Percentiles rank a stretch among this genome's conserved stretches.
Evolutionary conservation across 1,140 invertebrate species (phyloP).

Genomic region (Bicyclus anynana): DNA sequence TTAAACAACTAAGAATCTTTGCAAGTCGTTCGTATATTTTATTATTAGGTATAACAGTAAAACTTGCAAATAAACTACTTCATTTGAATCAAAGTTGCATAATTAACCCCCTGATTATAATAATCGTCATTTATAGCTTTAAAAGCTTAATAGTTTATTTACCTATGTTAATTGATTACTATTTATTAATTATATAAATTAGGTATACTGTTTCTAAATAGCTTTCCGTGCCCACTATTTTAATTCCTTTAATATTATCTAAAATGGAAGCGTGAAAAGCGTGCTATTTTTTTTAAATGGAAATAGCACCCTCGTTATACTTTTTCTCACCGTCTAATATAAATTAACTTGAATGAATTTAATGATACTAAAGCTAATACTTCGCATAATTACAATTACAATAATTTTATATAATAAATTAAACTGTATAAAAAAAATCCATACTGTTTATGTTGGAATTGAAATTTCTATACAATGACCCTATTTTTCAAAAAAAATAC

Average conservation of each 20-base stretch:
- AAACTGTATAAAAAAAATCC: no score
- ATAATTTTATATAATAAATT: background rate
- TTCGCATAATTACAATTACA: background rate
- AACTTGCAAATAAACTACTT: no score
- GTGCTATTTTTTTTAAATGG: conserved; percentile 15
- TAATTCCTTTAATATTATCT: conserved; percentile 10
- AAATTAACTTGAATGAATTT: conserved; percentile 2
- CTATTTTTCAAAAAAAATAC: no score
- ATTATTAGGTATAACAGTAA: no score
- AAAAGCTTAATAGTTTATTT: background rate
- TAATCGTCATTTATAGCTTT: background rate
- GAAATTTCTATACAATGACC: no score
- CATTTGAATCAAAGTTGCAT: background rate
- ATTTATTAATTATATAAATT: background rate
- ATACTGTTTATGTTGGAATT: no score
- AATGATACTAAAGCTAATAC: background rate
- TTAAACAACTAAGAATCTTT: no score
- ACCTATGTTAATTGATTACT: conserved; percentile 4
- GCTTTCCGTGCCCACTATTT: conserved; percentile 16
- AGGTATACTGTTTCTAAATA: conserved; percentile 7
- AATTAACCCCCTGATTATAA: background rate
- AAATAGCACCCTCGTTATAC: conserved; percentile 21
- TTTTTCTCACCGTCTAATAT: background rate
- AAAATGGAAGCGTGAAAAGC: conserved; percentile 21
- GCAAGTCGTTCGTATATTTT: no score